A percentile compares a stretch with the other conserved stretches of the same genome.
phyloP scores from a whole-genome alignment of 2,797 vertebrate species.

The Galaxias olidus region DNA sequence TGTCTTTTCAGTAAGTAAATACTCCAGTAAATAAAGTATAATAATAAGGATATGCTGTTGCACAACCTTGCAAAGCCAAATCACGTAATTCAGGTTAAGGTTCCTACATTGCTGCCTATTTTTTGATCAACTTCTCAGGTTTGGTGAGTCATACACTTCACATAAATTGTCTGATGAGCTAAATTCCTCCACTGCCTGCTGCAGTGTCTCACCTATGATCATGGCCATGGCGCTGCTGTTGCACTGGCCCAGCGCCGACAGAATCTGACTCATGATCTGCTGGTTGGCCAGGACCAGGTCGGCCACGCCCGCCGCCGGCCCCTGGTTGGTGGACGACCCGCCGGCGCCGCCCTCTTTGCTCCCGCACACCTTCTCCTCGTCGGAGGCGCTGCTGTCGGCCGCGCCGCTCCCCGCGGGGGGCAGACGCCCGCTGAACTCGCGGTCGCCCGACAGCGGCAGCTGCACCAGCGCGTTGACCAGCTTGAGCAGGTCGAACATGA shows the following conservation, averaged over 20 bases:
- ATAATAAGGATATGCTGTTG: too few species aligned
- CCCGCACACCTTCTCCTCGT: slow-evolving; percentile 97
- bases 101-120: too few species aligned
- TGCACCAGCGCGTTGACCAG: slow-evolving; percentile 95
- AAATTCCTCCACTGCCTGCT: too few species aligned
- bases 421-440: slow-evolving; percentile 90
- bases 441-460: slow-evolving; percentile 91
- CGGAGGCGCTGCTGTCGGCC: slow-evolving; percentile 90
- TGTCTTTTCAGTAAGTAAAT: too few species aligned
- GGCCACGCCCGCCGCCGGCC: slow-evolving; percentile 87
- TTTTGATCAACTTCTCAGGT: too few species aligned
- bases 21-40: too few species aligned
- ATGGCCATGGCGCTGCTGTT: slow-evolving; percentile 99
- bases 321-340: slow-evolving; percentile 77
- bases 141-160: too few species aligned
- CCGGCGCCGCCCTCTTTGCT: slow-evolving; percentile 88
- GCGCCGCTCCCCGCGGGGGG: slow-evolving; percentile 79
- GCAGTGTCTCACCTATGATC: slow-evolving; percentile 90
- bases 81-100: too few species aligned
- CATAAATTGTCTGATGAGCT: too few species aligned
- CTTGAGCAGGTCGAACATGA: slow-evolving; percentile 98
- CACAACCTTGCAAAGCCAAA: too few species aligned
- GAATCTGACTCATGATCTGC: slow-evolving; percentile 99
- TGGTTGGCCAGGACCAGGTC: slow-evolving; percentile 97
- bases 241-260: slow-evolving; percentile 96